phyloP scores from a whole-genome alignment of 2,797 vertebrate species.

The Champsocephalus esox region DNA sequence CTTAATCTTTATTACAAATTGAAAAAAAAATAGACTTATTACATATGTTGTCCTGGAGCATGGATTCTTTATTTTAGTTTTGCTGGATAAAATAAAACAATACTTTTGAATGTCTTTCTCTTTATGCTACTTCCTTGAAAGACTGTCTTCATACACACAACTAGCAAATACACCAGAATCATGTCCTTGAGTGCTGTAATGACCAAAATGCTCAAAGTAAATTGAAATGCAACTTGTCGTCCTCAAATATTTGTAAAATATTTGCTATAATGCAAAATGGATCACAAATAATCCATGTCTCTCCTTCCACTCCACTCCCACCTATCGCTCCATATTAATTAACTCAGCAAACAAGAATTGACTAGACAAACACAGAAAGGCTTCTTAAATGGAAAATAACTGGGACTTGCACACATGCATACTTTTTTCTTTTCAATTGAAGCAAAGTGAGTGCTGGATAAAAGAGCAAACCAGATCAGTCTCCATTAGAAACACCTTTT shows the following conservation, averaged over 20 bases:
- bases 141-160: not conserved
- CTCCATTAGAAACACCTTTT: constrained; percentile 55
- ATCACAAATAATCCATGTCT: constrained; percentile 27
- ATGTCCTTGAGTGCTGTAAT: not conserved
- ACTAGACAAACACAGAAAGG: constrained; percentile 40
- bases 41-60: constrained; percentile 44
- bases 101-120: not conserved
- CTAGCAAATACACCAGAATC: no score
- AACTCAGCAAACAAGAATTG: constrained; percentile 51
- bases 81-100: not conserved
- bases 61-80: not conserved
- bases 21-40: not conserved
- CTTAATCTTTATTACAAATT: constrained; percentile 26
- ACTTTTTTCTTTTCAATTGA: constrained; percentile 2
- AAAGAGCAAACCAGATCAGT: constrained; percentile 41
- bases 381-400: constrained; percentile 44
- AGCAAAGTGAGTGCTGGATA: constrained; percentile 14
- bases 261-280: constrained; percentile 31
- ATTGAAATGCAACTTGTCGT: constrained; percentile 14
- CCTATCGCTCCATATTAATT: constrained; percentile 45
- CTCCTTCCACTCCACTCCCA: constrained; percentile 18
- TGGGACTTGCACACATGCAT: constrained; percentile 4
- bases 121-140: no score
- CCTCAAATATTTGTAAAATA: constrained; percentile 2
- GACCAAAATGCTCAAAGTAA: not conserved